phyloP scores from a whole-genome alignment of 2,888 invertebrate genomes.

The Piscicola geometra region DNA sequence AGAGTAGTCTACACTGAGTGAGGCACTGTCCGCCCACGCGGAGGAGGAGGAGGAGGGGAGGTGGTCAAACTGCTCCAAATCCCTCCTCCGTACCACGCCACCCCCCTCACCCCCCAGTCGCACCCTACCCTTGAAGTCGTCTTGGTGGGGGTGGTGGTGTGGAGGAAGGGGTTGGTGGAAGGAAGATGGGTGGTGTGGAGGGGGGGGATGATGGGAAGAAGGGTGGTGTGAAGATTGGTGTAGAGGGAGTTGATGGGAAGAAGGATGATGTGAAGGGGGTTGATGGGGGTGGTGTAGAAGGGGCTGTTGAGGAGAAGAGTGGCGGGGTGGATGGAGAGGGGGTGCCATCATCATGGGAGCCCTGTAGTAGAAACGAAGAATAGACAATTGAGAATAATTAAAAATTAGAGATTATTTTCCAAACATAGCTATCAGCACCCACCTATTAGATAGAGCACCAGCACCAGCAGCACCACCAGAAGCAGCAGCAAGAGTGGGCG shows the following conservation, averaged over 20 bases:
- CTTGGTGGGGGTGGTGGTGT: not conserved
- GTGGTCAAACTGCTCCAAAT: conserved; percentile 84
- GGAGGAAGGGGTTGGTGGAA: not conserved
- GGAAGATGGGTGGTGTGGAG: too few relatives aligned
- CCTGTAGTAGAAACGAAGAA: too few relatives aligned
- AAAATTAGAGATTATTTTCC: too few relatives aligned
- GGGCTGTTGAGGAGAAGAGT: not conserved
- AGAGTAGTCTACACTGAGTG: conserved; percentile 87
- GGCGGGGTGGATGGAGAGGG: too few relatives aligned
- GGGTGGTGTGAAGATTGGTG: not conserved
- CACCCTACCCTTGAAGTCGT: conserved; percentile 35
- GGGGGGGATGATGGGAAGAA: not conserved
- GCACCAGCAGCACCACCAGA: too few relatives aligned
- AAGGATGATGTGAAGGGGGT: not conserved
- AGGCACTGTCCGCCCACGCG: conserved; percentile 77
- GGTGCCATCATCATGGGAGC: too few relatives aligned
- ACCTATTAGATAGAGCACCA: too few relatives aligned
- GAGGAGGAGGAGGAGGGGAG: conserved; percentile 72
- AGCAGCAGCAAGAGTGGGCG: too few relatives aligned
- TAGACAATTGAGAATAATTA: too few relatives aligned
- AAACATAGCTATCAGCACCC: too few relatives aligned
- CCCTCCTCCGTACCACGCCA: conserved; percentile 84
- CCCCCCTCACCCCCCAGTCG: conserved; percentile 49
- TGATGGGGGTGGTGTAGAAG: not conserved
- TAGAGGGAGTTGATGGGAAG: not conserved